These are phyloP conservation scores for Dryococelus australis DNA, from an alignment of 2,888 invertebrate genomes.

Conservation along the genomic window DNA sequence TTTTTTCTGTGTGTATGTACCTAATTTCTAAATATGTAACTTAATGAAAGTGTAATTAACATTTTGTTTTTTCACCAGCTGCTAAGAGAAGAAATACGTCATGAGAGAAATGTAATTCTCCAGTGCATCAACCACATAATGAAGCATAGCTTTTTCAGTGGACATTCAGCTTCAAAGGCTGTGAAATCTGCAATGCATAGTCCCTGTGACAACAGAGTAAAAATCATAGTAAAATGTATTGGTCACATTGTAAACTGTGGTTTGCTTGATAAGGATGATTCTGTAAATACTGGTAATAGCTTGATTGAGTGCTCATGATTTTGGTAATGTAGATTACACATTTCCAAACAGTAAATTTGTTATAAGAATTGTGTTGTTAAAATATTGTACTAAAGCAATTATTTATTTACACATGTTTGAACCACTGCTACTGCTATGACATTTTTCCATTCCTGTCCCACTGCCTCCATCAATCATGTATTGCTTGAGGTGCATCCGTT, in stretches of 20 bases:
- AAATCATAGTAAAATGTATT: not conserved
- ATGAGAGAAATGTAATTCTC: conserved; percentile 85
- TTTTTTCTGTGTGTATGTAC: no score
- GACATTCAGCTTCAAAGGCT: not conserved
- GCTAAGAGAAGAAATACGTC: conserved; percentile 78
- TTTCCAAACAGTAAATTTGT: not conserved
- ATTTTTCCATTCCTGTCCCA: no score
- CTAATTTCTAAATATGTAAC: no score
- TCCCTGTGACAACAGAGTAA: not conserved
- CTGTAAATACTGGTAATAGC: not conserved
- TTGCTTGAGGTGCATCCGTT: no score
- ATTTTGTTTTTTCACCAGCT: conserved; percentile 59
- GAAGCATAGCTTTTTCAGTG: conserved; percentile 74
- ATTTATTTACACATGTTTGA: not conserved
- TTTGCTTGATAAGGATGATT: not conserved
- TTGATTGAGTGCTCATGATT: not conserved
- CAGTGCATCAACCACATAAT: conserved; percentile 86
- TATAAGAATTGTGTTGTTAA: not conserved
- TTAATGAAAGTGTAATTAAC: no score
- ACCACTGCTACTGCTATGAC: no score
- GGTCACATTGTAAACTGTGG: not conserved
- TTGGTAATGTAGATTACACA: not conserved
- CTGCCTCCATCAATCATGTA: no score
- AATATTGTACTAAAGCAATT: not conserved
- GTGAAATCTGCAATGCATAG: not conserved